A percentile compares a stretch with the other conserved stretches of the same genome.
phyloP scores from a whole-genome alignment of 1,140 invertebrate species.

The Papilio dardanus region DNA sequence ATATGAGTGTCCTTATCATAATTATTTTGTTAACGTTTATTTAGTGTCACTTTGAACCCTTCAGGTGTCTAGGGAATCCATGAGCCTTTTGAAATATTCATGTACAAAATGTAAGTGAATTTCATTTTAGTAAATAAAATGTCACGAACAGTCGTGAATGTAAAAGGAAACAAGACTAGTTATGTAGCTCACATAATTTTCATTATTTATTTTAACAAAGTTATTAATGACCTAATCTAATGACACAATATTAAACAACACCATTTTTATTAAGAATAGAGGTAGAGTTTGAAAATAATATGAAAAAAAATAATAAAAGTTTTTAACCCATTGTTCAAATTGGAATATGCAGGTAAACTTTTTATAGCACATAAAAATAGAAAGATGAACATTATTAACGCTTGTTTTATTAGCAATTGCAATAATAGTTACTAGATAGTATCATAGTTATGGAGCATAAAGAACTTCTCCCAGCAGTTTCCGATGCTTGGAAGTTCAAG shows the following conservation, averaged over 20 bases:
- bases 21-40: background rate
- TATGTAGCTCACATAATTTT: background rate
- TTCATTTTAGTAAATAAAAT: background rate
- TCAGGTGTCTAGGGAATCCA: background rate
- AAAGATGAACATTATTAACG: background rate
- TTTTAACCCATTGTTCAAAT: no score
- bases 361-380: no score
- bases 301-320: no score
- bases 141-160: background rate
- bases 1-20: background rate
- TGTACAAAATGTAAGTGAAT: background rate
- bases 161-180: background rate
- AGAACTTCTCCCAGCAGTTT: background rate
- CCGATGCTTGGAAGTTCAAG: slow-evolving; percentile 5
- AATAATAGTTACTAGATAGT: slow-evolving; percentile 1
- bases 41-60: background rate
- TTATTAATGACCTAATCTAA: no score
- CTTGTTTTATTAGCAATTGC: background rate
- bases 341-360: no score
- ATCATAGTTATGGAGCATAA: background rate
- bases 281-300: no score
- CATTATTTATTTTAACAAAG: background rate
- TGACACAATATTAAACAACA: no score
- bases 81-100: background rate
- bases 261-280: no score